Conservation (phyloP, 1,140 invertebrate genomes). For the Riptortus pedestris region DNA sequence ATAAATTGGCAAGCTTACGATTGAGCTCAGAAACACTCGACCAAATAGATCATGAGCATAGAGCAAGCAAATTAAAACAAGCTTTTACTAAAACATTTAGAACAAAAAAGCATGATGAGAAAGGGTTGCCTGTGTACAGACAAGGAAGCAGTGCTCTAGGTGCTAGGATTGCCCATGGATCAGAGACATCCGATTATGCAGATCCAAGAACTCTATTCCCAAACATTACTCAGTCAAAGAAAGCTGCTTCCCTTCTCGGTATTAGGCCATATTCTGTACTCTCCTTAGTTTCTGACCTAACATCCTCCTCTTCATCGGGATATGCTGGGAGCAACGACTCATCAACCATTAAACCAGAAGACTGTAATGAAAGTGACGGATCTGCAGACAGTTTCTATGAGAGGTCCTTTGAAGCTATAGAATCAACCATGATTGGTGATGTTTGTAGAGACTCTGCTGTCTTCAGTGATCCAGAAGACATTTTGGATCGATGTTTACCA, state of each 20-base stretch:
- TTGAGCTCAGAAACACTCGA: constrained; percentile 41
- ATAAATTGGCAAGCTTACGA: constrained; percentile 34
- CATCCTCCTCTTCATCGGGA: constrained; percentile 46
- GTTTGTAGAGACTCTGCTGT: constrained; percentile 71
- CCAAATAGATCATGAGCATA: constrained; percentile 37
- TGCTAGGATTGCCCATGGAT: constrained; percentile 64
- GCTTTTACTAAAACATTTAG: constrained; percentile 31
- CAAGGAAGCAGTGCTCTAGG: constrained; percentile 72
- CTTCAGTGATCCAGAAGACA: constrained; percentile 61
- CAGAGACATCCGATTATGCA: constrained; percentile 59
- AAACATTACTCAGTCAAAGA: constrained; percentile 42
- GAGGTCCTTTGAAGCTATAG: constrained; percentile 62
- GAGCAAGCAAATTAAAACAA: constrained; percentile 34
- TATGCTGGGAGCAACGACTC: constrained; percentile 36
- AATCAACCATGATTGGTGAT: constrained; percentile 47
- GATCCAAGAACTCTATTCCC: constrained; percentile 57
- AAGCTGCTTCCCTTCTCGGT: constrained; percentile 36
- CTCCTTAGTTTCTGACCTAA: constrained; percentile 46
- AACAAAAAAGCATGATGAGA: constrained; percentile 34
- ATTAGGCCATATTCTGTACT: constrained; percentile 31
- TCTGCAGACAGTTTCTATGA: constrained; percentile 60
- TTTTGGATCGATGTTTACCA: constrained; percentile 24
- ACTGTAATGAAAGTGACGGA: constrained; percentile 36
- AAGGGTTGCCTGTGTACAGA: constrained; percentile 44
- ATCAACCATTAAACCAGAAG: constrained; percentile 30